A percentile compares a stretch with the other conserved stretches of the same genome.
Conservation (phyloP, 2,113 vertebrate species). For the Scomber japonicus region DNA sequence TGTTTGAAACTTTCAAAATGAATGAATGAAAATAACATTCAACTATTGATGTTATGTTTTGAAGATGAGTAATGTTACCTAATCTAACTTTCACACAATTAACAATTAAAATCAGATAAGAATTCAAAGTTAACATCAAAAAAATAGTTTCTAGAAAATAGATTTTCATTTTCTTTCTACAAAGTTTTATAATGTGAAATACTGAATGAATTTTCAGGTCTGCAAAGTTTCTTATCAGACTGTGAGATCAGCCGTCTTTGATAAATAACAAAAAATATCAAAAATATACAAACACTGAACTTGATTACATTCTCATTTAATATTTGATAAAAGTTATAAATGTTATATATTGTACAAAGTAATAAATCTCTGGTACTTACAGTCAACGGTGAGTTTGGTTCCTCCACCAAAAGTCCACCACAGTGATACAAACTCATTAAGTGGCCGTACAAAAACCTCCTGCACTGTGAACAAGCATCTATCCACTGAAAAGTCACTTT, state of each 20-base stretch:
- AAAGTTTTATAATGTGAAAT: neutral
- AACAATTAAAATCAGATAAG: too few species aligned
- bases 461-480: neutral
- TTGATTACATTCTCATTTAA: neutral
- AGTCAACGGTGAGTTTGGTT: conserved; percentile 48
- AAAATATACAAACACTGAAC: neutral
- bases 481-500: neutral
- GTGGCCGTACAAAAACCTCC: conserved; percentile 48
- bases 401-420: conserved; percentile 42
- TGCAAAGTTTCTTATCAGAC: too few species aligned
- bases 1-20: too few species aligned
- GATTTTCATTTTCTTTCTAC: too few species aligned
- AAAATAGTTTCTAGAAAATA: too few species aligned
- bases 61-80: too few species aligned
- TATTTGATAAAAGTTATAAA: neutral
- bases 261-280: neutral
- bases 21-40: too few species aligned
- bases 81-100: too few species aligned
- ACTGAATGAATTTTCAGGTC: neutral
- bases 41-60: too few species aligned
- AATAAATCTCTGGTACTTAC: conserved; percentile 47
- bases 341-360: neutral
- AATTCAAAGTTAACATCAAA: too few species aligned
- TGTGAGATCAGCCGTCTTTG: neutral
- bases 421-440: conserved; percentile 49